Base-by-base conservation (phyloP, 2,888 invertebrate genomes). In the Luffia ferchaultella region DNA sequence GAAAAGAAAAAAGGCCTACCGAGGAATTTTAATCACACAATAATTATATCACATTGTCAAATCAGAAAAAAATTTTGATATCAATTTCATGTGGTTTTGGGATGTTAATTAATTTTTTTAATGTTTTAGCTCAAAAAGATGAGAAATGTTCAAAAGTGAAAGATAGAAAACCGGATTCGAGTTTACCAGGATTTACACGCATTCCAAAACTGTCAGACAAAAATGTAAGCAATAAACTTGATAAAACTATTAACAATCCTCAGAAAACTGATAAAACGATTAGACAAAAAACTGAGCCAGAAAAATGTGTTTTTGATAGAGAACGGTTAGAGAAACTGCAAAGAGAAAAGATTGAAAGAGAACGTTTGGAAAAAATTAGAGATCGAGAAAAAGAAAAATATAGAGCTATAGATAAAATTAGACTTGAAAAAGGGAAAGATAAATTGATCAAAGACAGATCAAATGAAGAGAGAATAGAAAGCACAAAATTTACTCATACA, bases 161-260 rank as follows among this genome's bases (percentile, higher is more conserved):
- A 57, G 79, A 76, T 53, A 69, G 57, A 53, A 78, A 68, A 63
- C 60, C 68, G 15, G 78, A 76, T 56, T 54, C 64, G 16, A 52
- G 60, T 51, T 7, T 12, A 7, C 30, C 30, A 30, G 67, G 69
- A 7, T 72, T 79, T 55, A 75, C 71, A 1, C 67, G 86, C 52
- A 88, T 87, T 60, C 87, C 88, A 42, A 88, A 88, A 70, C 54
- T 87, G 1, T 67, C 72, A 48, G 77, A 75, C 20, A 82, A 68
- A 64, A 19, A 18, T 44, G 15, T 50, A n/a, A 48, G 30, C 12
- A 54, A 49, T 52, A 48, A 20, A 42, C 46, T 15, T 42, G 16
- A 50, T 50, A 18, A 46, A 7, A 30, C 30, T 30, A 30, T 7
- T 30, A 30, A 3, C 12, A 30, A 3, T 12, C 12, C 30, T 12